Conservation (phyloP, 2,888 invertebrate genomes). For the Dolichomitus sp. region DNA sequence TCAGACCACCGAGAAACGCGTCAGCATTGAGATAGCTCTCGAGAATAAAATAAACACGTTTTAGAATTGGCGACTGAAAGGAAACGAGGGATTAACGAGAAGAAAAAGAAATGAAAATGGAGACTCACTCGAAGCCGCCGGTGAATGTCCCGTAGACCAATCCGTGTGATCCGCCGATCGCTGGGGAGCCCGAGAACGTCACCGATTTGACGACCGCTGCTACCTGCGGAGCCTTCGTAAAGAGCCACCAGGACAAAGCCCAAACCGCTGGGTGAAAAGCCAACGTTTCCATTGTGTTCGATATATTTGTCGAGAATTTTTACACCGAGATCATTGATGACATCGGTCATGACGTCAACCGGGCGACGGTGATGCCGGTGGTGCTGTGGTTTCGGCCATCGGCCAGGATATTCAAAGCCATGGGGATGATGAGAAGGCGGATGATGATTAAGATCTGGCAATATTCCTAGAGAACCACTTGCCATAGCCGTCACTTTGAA, state of each 20-base stretch:
- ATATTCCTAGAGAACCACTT: slow-evolving; percentile 9
- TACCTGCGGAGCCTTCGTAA: slow-evolving; percentile 92
- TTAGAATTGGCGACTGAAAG: background rate
- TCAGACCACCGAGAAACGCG: slow-evolving; percentile 93
- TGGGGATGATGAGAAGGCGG: slow-evolving; percentile 27
- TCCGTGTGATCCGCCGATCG: slow-evolving; percentile 91
- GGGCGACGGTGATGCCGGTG: slow-evolving; percentile 84
- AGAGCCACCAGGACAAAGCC: slow-evolving; percentile 93
- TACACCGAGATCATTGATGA: slow-evolving; percentile 91
- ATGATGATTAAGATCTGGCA: slow-evolving; percentile 35
- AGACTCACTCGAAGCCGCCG: slow-evolving; percentile 92
- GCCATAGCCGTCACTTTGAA: slow-evolving; percentile 25
- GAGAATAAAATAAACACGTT: slow-evolving; percentile 52
- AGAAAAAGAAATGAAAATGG: background rate
- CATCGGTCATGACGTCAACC: slow-evolving; percentile 92
- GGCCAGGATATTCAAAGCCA: slow-evolving; percentile 17
- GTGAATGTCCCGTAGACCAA: slow-evolving; percentile 94
- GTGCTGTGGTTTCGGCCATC: slow-evolving; percentile 45
- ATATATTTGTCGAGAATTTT: slow-evolving; percentile 82
- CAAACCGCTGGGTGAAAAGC: slow-evolving; percentile 94
- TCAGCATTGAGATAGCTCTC: slow-evolving; percentile 95
- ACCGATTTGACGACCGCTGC: slow-evolving; percentile 91
- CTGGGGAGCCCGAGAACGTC: slow-evolving; percentile 91
- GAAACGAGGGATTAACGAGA: background rate
- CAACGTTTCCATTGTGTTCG: slow-evolving; percentile 88